phyloP scores from a whole-genome alignment of 37 sponge, comb jelly and placozoan genomes.

The Hexactinellida sp. region DNA sequence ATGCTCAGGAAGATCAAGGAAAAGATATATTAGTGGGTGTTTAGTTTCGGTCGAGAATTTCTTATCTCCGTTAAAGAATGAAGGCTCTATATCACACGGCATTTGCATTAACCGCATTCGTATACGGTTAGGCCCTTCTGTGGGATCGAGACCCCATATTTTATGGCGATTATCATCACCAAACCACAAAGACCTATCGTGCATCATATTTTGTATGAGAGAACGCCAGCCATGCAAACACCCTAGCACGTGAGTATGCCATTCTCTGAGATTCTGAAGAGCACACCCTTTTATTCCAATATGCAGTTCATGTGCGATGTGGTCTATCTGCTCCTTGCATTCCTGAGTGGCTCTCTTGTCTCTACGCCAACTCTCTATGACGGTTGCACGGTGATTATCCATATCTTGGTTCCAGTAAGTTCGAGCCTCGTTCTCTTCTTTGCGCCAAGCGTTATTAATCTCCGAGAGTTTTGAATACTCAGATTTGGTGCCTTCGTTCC shows the following conservation, averaged over 20 bases:
- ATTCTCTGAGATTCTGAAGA: background rate
- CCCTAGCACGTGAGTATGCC: constrained; percentile 2
- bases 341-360: background rate
- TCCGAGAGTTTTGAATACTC: background rate
- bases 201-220: constrained; percentile 9
- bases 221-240: background rate
- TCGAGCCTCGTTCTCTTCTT: background rate
- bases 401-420: constrained; percentile 5
- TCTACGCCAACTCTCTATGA: background rate
- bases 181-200: constrained; percentile 53
- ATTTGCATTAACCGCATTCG: constrained; percentile 53
- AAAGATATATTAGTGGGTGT: background rate
- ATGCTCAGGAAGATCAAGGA: constrained; percentile 6
- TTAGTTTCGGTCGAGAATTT: background rate
- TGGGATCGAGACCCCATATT: constrained; percentile 89
- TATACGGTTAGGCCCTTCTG: constrained; percentile 73
- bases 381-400: constrained; percentile 6
- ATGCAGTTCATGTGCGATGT: background rate
- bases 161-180: constrained; percentile 46
- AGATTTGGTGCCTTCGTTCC: background rate
- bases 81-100: constrained; percentile 25
- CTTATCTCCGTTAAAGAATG: background rate
- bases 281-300: background rate
- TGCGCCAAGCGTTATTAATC: background rate
- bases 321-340: background rate